phyloP scores from a whole-genome alignment of 37 sponge, comb jelly and placozoan genomes.

The Mnemiopsis leidyi region DNA sequence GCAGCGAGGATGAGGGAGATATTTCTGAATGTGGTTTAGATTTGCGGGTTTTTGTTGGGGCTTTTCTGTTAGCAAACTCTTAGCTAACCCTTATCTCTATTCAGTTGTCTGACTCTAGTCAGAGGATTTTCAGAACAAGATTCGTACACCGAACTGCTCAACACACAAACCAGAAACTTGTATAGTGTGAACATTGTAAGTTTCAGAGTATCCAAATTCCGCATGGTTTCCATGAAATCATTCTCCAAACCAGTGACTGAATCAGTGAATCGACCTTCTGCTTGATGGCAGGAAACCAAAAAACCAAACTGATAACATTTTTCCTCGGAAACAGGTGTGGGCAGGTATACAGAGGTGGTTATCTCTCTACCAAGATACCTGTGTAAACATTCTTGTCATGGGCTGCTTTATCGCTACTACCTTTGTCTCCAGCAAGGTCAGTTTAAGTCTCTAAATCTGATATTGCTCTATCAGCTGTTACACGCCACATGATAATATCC shows the following conservation, averaged over 20 bases:
- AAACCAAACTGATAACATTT: no score
- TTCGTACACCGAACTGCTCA: not conserved
- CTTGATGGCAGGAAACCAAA: no score
- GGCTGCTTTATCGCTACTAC: slow-evolving; percentile 47
- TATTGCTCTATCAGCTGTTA: no score
- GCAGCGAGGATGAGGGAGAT: no score
- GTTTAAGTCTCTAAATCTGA: no score
- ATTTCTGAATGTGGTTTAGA: no score
- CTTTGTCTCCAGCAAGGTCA: slow-evolving; percentile 24
- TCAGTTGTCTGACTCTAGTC: slow-evolving; percentile 47
- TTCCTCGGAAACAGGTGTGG: slow-evolving; percentile 39
- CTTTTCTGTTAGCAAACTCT: no score
- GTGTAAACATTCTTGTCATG: slow-evolving; percentile 6
- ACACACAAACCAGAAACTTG: not conserved
- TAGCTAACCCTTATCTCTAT: not conserved
- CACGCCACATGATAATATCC: not conserved
- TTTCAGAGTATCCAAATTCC: no score
- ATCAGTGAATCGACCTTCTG: no score
- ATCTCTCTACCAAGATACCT: slow-evolving; percentile 59
- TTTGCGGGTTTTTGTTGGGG: no score
- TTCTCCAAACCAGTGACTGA: no score
- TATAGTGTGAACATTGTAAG: not conserved
- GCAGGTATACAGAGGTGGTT: slow-evolving; percentile 29
- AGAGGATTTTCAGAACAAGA: slow-evolving; percentile 38
- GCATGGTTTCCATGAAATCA: no score